Evolutionary conservation across 2,113 vertebrate species (phyloP).

Genomic region (Engystomops pustulosus): DNA sequence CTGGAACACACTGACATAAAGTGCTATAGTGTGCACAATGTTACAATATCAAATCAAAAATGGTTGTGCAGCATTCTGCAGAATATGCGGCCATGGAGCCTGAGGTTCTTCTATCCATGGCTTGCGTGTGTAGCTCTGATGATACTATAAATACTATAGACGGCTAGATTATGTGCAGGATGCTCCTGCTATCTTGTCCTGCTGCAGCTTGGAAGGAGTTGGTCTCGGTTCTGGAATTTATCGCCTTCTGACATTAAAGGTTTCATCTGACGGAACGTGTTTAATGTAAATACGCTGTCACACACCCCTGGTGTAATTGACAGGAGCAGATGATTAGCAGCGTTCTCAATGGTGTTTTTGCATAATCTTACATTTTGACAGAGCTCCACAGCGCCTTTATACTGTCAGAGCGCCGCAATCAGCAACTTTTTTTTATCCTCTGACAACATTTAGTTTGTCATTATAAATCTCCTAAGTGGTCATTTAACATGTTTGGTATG

Average conservation of each 20-base stretch:
- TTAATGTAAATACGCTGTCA: slow-evolving; percentile 94
- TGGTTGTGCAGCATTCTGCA: no score
- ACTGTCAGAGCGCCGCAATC: slow-evolving; percentile 79
- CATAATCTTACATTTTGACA: slow-evolving; percentile 87
- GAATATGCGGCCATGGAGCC: no score
- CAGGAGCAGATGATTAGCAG: slow-evolving; percentile 93
- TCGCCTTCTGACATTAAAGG: slow-evolving; percentile 76
- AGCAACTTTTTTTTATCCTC: slow-evolving; percentile 68
- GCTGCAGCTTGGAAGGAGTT: slow-evolving; percentile 63
- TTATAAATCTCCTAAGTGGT: slow-evolving; percentile 79
- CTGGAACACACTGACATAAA: not conserved
- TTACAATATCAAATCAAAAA: no score
- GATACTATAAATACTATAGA: not conserved
- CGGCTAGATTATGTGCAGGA: not conserved
- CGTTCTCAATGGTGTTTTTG: slow-evolving; percentile 85
- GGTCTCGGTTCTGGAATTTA: slow-evolving; percentile 75
- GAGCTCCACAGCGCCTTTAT: slow-evolving; percentile 75
- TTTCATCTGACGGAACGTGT: slow-evolving; percentile 79
- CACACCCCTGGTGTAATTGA: slow-evolving; percentile 91
- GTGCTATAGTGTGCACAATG: no score
- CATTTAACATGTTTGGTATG: slow-evolving; percentile 73
- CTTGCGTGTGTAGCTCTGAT: not conserved
- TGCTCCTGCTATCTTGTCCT: slow-evolving; percentile 6
- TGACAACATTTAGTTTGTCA: slow-evolving; percentile 78
- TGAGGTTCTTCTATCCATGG: not conserved